Percentiles rank a stretch among this genome's conserved stretches.
These are phyloP conservation scores for Meriones psammophilus DNA, from an alignment of 2,797 vertebrate species.

Conservation along the genomic window DNA sequence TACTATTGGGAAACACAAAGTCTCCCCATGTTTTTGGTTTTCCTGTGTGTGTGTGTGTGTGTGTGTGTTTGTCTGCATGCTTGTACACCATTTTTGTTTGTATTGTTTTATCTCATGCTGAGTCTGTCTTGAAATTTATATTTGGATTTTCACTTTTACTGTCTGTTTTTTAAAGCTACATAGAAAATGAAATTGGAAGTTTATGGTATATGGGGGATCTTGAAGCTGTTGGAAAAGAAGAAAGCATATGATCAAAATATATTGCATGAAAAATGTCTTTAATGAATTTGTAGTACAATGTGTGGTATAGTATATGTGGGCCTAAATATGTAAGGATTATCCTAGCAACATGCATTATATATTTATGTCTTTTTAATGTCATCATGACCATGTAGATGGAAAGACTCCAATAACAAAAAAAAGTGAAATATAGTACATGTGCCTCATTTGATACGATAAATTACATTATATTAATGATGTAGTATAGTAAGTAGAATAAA, in stretches of 20 bases:
- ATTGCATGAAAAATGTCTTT: background rate
- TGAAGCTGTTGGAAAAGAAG: background rate
- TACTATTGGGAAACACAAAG: background rate
- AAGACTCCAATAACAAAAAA: background rate
- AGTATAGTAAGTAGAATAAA: background rate
- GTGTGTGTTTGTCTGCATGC: background rate
- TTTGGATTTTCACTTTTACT: too few species aligned
- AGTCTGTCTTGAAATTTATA: background rate
- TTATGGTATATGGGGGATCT: too few species aligned
- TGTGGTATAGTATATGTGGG: too few species aligned
- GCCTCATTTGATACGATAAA: background rate
- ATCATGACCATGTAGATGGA: background rate
- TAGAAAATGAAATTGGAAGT: background rate
- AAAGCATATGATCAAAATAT: background rate
- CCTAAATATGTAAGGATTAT: fast-evolving
- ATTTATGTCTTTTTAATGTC: background rate
- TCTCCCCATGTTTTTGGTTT: background rate
- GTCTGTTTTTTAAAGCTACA: background rate
- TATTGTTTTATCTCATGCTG: background rate
- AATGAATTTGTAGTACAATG: background rate
- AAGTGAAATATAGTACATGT: background rate
- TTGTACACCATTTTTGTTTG: background rate
- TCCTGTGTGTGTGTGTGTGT: background rate
- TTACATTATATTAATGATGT: background rate
- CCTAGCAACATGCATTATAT: too few species aligned